Base-by-base conservation (phyloP, 2,888 invertebrate species). In the Lithophane socia region DNA sequence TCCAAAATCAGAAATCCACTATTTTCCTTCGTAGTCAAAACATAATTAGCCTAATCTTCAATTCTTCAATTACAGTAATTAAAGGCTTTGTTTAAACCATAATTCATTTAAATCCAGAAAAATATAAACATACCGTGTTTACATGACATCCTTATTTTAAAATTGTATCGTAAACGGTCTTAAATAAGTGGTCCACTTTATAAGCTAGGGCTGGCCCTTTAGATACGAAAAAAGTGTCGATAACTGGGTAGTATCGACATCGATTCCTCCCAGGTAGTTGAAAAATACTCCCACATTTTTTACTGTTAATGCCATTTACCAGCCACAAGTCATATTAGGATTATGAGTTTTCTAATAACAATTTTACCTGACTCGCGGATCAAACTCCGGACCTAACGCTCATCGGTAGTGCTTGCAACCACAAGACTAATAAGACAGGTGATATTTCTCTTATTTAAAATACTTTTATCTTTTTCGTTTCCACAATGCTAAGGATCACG, bases 71-170 rank as follows among this genome's bases (percentile, higher is more conserved):
- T 44, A 49, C 5, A n/a, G 10, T 3, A 3, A 49, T 42, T 4
- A 71, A 61, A 21, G 10, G 7, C 44, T 64, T 8, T 18, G 18
- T 54, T 37, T 61, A 3, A 24, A 65, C 29, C 60, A 58, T 47
- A 52, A 72, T 42, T 72, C 5, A 13, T 12, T 44, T 56, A 21
- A 64, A 79, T 63, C n/a, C 29, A 47, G 52, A n/a, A 29, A 73
- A 83, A 60, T 68, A 66, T 54, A 66, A 49, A 56, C 44, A 68
- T 1, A 52, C 68, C 18, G 21, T 83, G 75, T 80, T 83, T 80
- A 70, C 75, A 29, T 64, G 54, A 60, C 70, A 84, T 80, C 29
- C 61, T 70, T 83, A 52, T 70, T 73, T 64, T 52, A 29, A 52
- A 47, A 52, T 37, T 52, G 18, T 44, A 37, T 72, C 64, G 12